phyloP scores from a whole-genome alignment of 2,113 vertebrate species.

The Chamaea fasciata region DNA sequence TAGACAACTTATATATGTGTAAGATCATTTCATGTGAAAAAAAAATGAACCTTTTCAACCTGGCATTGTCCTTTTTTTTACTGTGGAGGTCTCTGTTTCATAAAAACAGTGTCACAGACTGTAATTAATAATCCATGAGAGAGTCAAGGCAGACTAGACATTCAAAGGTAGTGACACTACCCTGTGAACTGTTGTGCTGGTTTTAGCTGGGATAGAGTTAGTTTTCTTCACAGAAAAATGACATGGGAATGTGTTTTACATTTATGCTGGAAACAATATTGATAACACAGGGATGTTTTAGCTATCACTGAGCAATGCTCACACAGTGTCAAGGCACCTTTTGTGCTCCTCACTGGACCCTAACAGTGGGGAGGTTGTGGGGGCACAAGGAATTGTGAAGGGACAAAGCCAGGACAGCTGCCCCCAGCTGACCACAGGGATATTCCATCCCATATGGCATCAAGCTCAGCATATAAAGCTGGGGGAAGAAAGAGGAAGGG shows the following conservation, averaged over 20 bases:
- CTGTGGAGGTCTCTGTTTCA: neutral
- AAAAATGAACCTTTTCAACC: neutral
- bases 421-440: neutral
- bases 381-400: neutral
- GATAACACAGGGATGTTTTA: neutral
- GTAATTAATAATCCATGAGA: neutral
- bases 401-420: neutral
- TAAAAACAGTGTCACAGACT: neutral
- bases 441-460: neutral
- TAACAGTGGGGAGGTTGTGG: neutral
- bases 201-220: neutral
- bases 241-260: neutral
- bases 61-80: neutral
- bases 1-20: accelerated
- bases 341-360: too few relatives aligned
- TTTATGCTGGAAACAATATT: neutral
- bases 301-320: neutral
- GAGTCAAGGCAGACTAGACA: neutral
- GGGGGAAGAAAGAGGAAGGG: neutral
- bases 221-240: neutral
- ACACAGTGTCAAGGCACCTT: neutral
- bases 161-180: neutral
- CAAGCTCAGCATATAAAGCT: neutral
- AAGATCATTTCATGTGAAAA: neutral
- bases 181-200: neutral